phyloP scores from a whole-genome alignment of 1,140 invertebrate genomes.

The Drosophila arawakana region DNA sequence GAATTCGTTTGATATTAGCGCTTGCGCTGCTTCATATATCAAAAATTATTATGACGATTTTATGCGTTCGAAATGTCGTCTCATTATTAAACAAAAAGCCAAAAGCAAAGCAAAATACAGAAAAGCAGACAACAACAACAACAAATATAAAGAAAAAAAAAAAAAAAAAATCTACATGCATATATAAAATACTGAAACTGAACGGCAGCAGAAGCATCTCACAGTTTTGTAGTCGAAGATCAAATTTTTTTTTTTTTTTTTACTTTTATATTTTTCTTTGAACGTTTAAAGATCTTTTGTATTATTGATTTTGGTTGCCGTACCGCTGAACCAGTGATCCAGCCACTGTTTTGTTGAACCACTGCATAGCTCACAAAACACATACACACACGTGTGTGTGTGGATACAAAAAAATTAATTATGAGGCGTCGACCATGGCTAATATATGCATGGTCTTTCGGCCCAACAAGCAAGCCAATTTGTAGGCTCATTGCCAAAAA shows the following conservation, averaged over 20 bases:
- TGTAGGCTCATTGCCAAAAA: constrained; percentile 76
- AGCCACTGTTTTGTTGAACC: background rate
- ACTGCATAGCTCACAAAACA: constrained; percentile 14
- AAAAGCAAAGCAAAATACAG: constrained; percentile 52
- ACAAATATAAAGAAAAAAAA: constrained; percentile 24
- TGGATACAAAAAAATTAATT: constrained; percentile 64
- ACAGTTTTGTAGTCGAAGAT: constrained; percentile 32
- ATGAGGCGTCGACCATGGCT: constrained; percentile 58
- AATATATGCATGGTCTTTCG: constrained; percentile 45
- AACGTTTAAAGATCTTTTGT: constrained; percentile 41
- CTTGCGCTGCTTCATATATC: constrained; percentile 84
- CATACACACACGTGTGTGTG: background rate
- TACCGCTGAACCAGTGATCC: constrained; percentile 1
- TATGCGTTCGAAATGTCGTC: constrained; percentile 85
- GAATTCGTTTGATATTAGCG: constrained; percentile 84
- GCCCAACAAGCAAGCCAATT: constrained; percentile 56
- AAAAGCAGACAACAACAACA: constrained; percentile 35
- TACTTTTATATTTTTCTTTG: constrained; percentile 44
- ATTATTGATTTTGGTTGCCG: constrained; percentile 54
- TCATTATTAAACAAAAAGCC: constrained; percentile 84
- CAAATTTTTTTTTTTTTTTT: constrained; percentile 7
- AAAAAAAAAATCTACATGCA: constrained; percentile 37
- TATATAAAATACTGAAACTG: constrained; percentile 32
- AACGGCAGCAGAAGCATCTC: constrained; percentile 19
- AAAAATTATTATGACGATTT: constrained; percentile 85